These are phyloP conservation scores for Bradynema listronoti DNA, from an alignment of 1,140 invertebrate species.

Conservation along the genomic window DNA sequence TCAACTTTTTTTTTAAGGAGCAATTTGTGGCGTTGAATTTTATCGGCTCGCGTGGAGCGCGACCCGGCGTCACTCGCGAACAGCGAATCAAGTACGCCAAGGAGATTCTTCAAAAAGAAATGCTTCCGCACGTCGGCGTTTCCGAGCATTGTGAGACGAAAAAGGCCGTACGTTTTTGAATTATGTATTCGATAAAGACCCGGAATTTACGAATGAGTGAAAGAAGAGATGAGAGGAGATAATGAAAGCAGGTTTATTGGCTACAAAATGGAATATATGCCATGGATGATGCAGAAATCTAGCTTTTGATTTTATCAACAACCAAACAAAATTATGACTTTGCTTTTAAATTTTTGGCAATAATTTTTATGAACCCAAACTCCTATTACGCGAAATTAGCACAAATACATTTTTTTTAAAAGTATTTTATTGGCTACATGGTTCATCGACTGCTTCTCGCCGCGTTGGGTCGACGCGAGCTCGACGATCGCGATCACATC, in stretches of 20 bases:
- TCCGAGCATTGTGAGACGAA: slow-evolving; percentile 98
- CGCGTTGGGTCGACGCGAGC: slow-evolving; percentile 83
- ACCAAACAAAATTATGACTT: too few relatives aligned
- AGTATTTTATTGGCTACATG: slow-evolving; percentile 74
- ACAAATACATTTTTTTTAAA: slow-evolving; percentile 2
- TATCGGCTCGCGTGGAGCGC: slow-evolving; percentile 87
- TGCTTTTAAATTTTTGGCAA: too few relatives aligned
- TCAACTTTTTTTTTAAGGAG: slow-evolving; percentile 62
- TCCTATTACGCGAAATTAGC: too few relatives aligned
- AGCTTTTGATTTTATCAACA: too few relatives aligned
- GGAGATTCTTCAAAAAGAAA: slow-evolving; percentile 98
- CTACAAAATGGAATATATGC: too few relatives aligned
- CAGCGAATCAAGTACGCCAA: slow-evolving; percentile 96
- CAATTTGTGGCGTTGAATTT: slow-evolving; percentile 97
- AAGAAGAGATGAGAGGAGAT: too few relatives aligned
- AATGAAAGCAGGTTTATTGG: too few relatives aligned
- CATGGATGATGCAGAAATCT: too few relatives aligned
- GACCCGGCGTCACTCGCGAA: slow-evolving; percentile 93
- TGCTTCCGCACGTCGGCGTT: slow-evolving; percentile 96
- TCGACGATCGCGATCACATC: slow-evolving; percentile 98
- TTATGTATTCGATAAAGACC: too few relatives aligned
- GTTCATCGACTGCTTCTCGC: slow-evolving; percentile 87
- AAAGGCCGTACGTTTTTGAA: slow-evolving; percentile 70
- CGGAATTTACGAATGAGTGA: too few relatives aligned
- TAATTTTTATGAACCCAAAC: too few relatives aligned